These are phyloP conservation scores for Hermetia illucens DNA, from an alignment of 1,140 invertebrate genomes.

Conservation along the genomic window DNA sequence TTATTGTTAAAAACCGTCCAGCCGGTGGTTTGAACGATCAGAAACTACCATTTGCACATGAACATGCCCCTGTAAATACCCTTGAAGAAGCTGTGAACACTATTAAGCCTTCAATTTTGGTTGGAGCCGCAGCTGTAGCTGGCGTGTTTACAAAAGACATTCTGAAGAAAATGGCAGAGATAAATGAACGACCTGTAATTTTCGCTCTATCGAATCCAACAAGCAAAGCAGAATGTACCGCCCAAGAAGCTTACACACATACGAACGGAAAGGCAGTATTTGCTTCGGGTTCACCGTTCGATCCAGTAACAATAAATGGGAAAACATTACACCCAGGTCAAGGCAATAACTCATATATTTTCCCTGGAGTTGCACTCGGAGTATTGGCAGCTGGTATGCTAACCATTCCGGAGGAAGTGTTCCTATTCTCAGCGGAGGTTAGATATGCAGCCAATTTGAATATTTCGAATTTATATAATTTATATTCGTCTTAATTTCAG, in stretches of 20 bases:
- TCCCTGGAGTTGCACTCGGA: constrained; percentile 84
- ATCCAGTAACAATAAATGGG: constrained; percentile 61
- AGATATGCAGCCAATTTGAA: constrained; percentile 9
- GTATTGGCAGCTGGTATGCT: constrained; percentile 68
- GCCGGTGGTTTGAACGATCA: constrained; percentile 60
- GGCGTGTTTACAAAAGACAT: constrained; percentile 79
- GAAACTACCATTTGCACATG: constrained; percentile 62
- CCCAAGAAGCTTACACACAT: constrained; percentile 74
- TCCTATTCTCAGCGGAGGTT: constrained; percentile 75
- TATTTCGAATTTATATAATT: constrained; percentile 6
- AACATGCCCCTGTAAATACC: constrained; percentile 48
- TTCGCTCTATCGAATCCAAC: constrained; percentile 97
- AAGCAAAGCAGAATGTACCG: constrained; percentile 93
- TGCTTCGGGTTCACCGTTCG: constrained; percentile 87
- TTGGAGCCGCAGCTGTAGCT: constrained; percentile 70
- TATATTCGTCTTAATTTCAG: constrained; percentile 29
- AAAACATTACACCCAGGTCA: constrained; percentile 75
- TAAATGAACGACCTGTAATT: constrained; percentile 69
- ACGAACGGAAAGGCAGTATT: constrained; percentile 63
- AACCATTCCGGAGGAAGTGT: constrained; percentile 75
- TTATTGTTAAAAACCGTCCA: constrained; percentile 64
- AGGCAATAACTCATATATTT: constrained; percentile 95
- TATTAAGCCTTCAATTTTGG: constrained; percentile 72
- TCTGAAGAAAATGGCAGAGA: constrained; percentile 62
- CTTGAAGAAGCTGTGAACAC: constrained; percentile 61